phyloP scores from a whole-genome alignment of 2,113 vertebrate species.

The Dipodomys stephensi region DNA sequence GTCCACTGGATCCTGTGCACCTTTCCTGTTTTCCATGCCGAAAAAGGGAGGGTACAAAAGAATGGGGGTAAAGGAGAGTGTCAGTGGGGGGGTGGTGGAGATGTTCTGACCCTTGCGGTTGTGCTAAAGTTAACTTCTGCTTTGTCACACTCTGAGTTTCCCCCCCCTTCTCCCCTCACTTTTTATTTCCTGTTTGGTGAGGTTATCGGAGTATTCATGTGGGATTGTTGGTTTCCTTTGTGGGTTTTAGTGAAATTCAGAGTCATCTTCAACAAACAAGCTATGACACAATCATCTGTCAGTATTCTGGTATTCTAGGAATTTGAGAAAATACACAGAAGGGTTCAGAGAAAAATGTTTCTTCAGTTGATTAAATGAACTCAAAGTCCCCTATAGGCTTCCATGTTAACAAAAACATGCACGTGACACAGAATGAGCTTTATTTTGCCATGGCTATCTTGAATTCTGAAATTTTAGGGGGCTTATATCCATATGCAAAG shows the following conservation, averaged over 20 bases:
- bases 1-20: neutral
- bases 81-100: neutral
- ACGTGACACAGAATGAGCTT: neutral
- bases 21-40: neutral
- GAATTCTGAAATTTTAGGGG: neutral
- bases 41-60: neutral
- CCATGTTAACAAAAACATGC: neutral
- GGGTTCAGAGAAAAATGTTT: neutral
- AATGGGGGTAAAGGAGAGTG: neutral
- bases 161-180: neutral
- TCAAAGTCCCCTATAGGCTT: neutral
- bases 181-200: slow-evolving; percentile 58
- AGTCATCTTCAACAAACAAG: neutral
- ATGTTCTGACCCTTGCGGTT: neutral
- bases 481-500: neutral
- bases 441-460: neutral
- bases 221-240: slow-evolving; percentile 77
- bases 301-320: slow-evolving; percentile 50
- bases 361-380: neutral
- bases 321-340: neutral
- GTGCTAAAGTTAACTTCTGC: neutral
- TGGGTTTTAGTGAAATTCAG: slow-evolving; percentile 64
- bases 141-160: slow-evolving; percentile 10
- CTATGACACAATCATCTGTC: neutral
- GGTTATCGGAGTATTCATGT: slow-evolving; percentile 45